Percentiles rank a stretch among this genome's conserved stretches.
Conservation (phyloP, 1,140 invertebrate genomes). For the Conopomorpha cramerella region DNA sequence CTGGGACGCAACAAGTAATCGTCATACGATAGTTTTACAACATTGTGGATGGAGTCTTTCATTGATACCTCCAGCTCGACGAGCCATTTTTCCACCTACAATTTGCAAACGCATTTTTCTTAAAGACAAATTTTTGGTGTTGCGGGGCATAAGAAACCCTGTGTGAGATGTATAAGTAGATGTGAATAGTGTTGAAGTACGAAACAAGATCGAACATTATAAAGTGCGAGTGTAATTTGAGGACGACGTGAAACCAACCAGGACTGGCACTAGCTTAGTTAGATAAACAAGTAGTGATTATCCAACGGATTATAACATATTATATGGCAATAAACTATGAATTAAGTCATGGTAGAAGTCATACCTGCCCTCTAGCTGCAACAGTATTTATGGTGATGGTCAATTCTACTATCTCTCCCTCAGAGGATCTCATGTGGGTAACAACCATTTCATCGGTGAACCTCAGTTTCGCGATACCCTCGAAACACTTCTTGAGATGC, state of each 20-base stretch:
- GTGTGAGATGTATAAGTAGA: conserved; percentile 86
- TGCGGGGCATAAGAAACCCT: too few species aligned
- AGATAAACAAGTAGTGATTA: too few species aligned
- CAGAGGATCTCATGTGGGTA: conserved; percentile 87
- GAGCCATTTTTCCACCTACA: conserved; percentile 90
- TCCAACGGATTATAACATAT: too few species aligned
- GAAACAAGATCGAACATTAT: too few species aligned
- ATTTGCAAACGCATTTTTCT: neutral
- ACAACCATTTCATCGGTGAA: conserved; percentile 90
- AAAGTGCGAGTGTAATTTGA: too few species aligned
- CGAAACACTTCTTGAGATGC: conserved; percentile 97
- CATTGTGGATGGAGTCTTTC: conserved; percentile 84
- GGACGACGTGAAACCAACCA: too few species aligned
- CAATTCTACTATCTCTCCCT: conserved; percentile 83
- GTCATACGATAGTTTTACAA: conserved; percentile 65
- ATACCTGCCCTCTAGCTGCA: conserved; percentile 84
- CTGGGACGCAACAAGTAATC: conserved; percentile 71
- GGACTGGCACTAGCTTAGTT: too few species aligned
- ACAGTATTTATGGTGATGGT: conserved; percentile 83
- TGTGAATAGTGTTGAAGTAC: too few species aligned
- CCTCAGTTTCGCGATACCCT: conserved; percentile 84
- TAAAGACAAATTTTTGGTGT: too few species aligned
- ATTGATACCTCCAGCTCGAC: conserved; percentile 88
- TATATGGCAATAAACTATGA: too few species aligned
- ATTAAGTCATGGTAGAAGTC: too few species aligned